Conservation (phyloP, 2,888 invertebrate genomes). For the Coenonympha arcania region DNA sequence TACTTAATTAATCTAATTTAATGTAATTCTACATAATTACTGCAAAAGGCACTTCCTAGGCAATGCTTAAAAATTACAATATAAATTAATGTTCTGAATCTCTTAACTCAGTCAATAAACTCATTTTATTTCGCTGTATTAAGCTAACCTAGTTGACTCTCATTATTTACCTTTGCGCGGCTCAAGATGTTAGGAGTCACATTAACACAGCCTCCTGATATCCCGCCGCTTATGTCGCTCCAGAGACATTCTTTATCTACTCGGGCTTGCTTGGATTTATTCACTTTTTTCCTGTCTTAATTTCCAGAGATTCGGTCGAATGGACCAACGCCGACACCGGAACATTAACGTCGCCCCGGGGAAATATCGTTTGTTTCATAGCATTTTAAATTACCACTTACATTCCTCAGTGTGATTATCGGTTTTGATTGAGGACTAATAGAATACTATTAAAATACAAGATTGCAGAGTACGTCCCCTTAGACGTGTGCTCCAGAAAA, state of each 20-base stretch:
- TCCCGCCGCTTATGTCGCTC: slow-evolving; percentile 25
- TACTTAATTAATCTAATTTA: too few species aligned
- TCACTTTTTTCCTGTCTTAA: slow-evolving; percentile 70
- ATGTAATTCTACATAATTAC: too few species aligned
- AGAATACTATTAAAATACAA: too few species aligned
- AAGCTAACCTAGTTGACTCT: too few species aligned
- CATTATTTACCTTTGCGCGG: slow-evolving; percentile 6
- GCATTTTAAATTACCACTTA: slow-evolving; percentile 56
- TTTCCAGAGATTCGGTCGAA: slow-evolving; percentile 71
- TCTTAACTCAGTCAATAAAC: too few species aligned
- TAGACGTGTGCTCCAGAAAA: too few species aligned
- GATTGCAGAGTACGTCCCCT: too few species aligned
- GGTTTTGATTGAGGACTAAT: too few species aligned
- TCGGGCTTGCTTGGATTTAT: slow-evolving; percentile 63
- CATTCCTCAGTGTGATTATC: slow-evolving; percentile 20
- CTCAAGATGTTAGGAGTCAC: slow-evolving; percentile 5
- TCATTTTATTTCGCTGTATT: too few species aligned
- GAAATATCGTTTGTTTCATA: slow-evolving; percentile 67
- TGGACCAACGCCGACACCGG: slow-evolving; percentile 63
- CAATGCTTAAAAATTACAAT: too few species aligned
- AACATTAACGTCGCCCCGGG: slow-evolving; percentile 67
- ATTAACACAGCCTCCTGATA: slow-evolving; percentile 7
- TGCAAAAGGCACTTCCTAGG: too few species aligned
- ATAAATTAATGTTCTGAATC: too few species aligned
- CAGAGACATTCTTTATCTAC: slow-evolving; percentile 61